Evolutionary conservation across 2,888 invertebrate species (phyloP).

Genomic region (Clanis bilineata): DNA sequence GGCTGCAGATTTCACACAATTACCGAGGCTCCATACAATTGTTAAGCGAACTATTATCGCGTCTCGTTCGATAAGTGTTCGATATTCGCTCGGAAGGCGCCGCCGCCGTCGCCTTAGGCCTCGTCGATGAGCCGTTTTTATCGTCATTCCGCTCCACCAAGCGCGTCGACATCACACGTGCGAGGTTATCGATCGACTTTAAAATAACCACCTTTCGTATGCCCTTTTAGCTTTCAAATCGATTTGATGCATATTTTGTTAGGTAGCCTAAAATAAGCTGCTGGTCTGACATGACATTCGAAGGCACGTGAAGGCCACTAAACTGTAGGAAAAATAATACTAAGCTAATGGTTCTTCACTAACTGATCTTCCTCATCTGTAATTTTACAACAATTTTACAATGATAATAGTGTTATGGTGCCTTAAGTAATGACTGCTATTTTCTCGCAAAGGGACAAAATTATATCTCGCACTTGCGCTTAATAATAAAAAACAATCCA

Average conservation of each 20-base stretch:
- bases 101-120: constrained; percentile 22
- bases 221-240: background rate
- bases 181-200: background rate
- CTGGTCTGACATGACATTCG: too few species aligned
- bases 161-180: constrained; percentile 21
- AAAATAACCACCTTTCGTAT: background rate
- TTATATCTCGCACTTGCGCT: too few species aligned
- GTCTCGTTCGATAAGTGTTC: background rate
- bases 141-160: constrained; percentile 49
- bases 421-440: too few species aligned
- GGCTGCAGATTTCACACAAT: background rate
- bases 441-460: too few species aligned
- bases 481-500: too few species aligned
- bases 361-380: too few species aligned
- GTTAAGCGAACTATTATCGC: background rate
- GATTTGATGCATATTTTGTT: background rate
- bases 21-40: background rate
- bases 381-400: too few species aligned
- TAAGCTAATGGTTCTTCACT: too few species aligned
- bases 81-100: constrained; percentile 7
- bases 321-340: too few species aligned
- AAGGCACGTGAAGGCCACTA: too few species aligned
- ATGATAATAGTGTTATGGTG: too few species aligned
- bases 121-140: constrained; percentile 49
- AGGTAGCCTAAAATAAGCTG: too few species aligned